A percentile compares a stretch with the other conserved stretches of the same genome.
Evolutionary conservation across 2,113 vertebrate genomes (phyloP).

Genomic region (Lophochroa leadbeateri): DNA sequence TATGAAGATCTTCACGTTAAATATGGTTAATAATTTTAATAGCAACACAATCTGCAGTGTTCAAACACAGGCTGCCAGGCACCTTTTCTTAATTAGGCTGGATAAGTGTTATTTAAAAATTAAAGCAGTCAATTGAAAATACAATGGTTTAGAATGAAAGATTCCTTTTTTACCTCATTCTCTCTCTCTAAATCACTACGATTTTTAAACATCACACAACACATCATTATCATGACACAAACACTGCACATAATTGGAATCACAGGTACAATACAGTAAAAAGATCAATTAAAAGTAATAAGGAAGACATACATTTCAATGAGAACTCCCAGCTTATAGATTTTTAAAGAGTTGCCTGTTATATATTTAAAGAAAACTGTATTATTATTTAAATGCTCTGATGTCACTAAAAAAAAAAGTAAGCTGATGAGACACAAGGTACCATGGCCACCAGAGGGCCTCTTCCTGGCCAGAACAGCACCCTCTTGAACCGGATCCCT

Average conservation of each 20-base stretch:
- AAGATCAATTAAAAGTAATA: neutral
- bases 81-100: neutral
- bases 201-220: neutral
- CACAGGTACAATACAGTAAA: neutral
- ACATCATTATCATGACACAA: neutral
- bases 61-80: neutral
- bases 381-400: neutral
- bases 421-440: neutral
- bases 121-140: neutral
- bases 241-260: neutral
- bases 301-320: neutral
- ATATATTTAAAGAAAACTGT: neutral
- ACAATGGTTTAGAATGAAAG: neutral
- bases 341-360: neutral
- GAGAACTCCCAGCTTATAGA: neutral
- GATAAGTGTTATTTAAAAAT: neutral
- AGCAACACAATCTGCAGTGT: neutral
- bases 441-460: neutral
- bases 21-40: neutral
- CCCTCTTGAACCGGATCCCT: fast-evolving
- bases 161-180: neutral
- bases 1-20: neutral
- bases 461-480: neutral
- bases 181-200: neutral
- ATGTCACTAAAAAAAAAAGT: neutral